Conservation (phyloP, 2,797 vertebrate genomes). For the Acomys russatus region DNA sequence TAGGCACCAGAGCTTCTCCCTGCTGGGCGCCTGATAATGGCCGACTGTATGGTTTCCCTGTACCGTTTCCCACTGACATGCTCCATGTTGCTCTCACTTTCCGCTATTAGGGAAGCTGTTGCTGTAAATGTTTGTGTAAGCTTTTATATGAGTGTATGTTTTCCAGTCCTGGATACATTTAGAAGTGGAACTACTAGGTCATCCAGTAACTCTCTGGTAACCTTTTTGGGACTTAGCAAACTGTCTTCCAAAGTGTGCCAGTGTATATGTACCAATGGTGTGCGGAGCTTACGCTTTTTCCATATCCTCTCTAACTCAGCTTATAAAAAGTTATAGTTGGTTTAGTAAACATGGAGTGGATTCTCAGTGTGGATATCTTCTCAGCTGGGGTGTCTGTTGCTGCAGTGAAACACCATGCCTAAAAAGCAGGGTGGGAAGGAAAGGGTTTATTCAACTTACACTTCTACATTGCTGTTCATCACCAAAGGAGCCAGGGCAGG, state of each 20-base stretch:
- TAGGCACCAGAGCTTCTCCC: background rate
- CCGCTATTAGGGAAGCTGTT: background rate
- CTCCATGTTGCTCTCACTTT: background rate
- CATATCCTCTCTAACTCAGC: background rate
- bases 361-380: background rate
- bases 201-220: background rate
- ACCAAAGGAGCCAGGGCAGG: background rate
- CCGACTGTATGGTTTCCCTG: background rate
- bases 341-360: background rate
- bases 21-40: background rate
- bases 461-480: background rate
- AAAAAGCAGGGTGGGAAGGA: background rate
- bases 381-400: background rate
- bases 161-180: background rate
- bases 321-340: background rate
- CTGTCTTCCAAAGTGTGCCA: background rate
- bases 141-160: conserved; percentile 31
- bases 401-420: background rate
- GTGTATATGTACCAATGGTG: background rate
- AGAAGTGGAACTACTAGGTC: background rate
- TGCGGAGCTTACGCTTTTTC: background rate
- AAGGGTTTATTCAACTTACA: background rate
- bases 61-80: background rate
- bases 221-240: background rate
- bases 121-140: background rate